Evolutionary conservation across 2,113 vertebrate species (phyloP).

Genomic region (Propithecus coquereli): DNA sequence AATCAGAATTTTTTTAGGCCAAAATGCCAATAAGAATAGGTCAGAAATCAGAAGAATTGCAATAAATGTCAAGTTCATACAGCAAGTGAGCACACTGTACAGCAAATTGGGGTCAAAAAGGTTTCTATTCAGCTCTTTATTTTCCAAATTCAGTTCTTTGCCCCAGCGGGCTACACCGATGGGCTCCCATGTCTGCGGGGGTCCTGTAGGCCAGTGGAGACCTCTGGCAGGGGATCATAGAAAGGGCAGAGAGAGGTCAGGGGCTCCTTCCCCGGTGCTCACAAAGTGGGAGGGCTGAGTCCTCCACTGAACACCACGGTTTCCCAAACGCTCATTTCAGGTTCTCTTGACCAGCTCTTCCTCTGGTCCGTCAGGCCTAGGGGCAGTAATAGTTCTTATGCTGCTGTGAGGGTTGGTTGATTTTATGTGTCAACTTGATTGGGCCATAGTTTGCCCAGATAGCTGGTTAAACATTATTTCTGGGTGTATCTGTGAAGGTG

Average conservation of each 20-base stretch:
- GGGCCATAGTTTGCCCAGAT: no score
- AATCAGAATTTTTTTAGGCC: neutral
- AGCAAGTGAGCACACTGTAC: neutral
- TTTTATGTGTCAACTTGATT: neutral
- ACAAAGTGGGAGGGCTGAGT: no score
- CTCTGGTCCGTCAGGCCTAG: neutral
- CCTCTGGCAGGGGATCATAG: neutral
- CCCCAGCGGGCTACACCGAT: neutral
- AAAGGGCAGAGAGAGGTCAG: neutral
- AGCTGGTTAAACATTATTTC: no score
- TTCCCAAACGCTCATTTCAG: neutral
- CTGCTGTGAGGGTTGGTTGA: neutral
- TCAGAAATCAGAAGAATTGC: neutral
- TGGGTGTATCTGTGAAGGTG: no score
- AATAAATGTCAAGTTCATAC: neutral
- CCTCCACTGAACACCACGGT: neutral
- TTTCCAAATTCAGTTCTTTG: neutral
- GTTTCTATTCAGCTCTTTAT: neutral
- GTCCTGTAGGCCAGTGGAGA: neutral
- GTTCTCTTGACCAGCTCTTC: neutral
- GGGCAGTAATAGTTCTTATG: no score
- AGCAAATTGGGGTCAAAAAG: neutral
- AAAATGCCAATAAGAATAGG: neutral
- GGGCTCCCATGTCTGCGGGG: no score
- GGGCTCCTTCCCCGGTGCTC: neutral